phyloP scores from a whole-genome alignment of 2,113 vertebrate genomes.

The Tauraco erythrolophus region DNA sequence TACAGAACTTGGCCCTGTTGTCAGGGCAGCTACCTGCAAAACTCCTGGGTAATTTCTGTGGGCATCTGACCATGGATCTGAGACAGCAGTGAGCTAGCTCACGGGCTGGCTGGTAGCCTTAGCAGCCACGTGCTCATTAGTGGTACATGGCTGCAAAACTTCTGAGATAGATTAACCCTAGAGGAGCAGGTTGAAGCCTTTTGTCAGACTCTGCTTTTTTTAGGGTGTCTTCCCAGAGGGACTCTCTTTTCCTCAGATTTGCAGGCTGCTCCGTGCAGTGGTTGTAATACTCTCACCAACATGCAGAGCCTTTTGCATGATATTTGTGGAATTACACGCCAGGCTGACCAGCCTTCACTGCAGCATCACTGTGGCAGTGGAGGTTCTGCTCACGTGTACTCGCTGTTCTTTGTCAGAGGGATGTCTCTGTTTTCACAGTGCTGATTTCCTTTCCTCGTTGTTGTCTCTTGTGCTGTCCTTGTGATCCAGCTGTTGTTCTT shows the following conservation, averaged over 20 bases:
- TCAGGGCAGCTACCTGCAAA: background rate
- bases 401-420: background rate
- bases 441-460: background rate
- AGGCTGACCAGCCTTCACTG: background rate
- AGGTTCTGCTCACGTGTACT: rapidly evolving
- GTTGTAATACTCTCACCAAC: no score
- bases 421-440: rapidly evolving
- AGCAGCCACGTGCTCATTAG: background rate
- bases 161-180: background rate
- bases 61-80: background rate
- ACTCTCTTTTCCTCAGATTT: background rate
- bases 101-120: rapidly evolving
- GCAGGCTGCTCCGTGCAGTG: background rate
- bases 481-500: background rate
- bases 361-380: background rate
- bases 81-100: background rate
- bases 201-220: background rate
- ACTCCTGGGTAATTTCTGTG: background rate
- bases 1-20: background rate
- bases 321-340: rapidly evolving
- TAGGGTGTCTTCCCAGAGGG: background rate
- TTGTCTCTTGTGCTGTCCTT: background rate
- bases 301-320: background rate
- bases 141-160: background rate
- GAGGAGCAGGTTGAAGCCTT: background rate